phyloP scores from a whole-genome alignment of 92 coral and sea anemone species.

The Metridium senile region DNA sequence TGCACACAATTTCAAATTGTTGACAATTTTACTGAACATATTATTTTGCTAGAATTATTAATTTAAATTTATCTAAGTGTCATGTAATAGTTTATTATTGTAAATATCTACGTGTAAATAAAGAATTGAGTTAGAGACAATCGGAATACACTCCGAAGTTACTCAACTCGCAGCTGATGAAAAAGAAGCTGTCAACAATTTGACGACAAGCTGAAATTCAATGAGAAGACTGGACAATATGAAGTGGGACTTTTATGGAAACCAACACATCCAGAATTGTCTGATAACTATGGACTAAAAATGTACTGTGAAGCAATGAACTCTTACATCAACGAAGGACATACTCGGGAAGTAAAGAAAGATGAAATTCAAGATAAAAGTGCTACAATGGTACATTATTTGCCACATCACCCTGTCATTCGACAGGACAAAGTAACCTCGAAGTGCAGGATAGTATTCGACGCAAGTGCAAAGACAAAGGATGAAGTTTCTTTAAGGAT shows the following conservation, averaged over 20 bases:
- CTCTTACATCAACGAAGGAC: constrained; percentile 17
- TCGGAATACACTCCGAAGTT: constrained; percentile 11
- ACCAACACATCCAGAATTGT: constrained; percentile 10
- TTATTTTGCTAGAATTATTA: too few species aligned
- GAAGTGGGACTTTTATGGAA: constrained; percentile 5
- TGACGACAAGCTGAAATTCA: constrained; percentile 4
- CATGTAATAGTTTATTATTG: too few species aligned
- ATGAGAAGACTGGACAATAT: constrained; percentile 15
- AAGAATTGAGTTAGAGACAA: too few species aligned
- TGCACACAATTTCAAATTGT: too few species aligned
- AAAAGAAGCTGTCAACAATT: constrained; percentile 36
- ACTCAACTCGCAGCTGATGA: constrained; percentile 12
- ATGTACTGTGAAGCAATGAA: constrained; percentile 20
- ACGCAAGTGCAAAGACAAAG: constrained; percentile 9
- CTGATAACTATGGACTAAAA: constrained; percentile 4
- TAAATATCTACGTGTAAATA: too few species aligned
- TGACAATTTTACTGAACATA: too few species aligned
- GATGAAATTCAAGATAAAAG: background rate
- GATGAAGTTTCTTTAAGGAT: too few species aligned
- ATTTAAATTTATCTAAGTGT: too few species aligned
- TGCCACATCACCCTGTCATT: constrained; percentile 24
- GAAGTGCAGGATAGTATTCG: constrained; percentile 5
- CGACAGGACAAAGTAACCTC: constrained; percentile 3
- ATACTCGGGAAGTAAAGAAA: too few species aligned
- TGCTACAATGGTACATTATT: constrained; percentile 1